A percentile compares a stretch with the other conserved stretches of the same genome.
These are phyloP conservation scores for Andrena cerasifolii DNA, from an alignment of 1,140 invertebrate genomes.

Conservation along the genomic window DNA sequence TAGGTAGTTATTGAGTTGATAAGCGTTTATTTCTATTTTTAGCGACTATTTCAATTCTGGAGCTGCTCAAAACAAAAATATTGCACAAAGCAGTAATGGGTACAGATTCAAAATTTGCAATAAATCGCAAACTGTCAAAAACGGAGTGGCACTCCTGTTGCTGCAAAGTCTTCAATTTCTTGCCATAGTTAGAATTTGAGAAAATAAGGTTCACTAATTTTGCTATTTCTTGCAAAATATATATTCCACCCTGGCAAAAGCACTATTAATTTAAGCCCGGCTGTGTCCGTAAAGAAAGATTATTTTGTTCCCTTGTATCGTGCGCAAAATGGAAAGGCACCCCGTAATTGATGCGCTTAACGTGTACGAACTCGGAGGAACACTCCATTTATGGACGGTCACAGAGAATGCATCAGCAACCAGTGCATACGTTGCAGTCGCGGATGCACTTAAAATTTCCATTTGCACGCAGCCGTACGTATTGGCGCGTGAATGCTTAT, in stretches of 20 bases:
- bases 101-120: too few species aligned
- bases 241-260: not conserved
- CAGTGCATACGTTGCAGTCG: slow-evolving; percentile 47
- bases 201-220: too few species aligned
- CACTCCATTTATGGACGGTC: slow-evolving; percentile 52
- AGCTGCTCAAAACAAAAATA: too few species aligned
- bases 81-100: too few species aligned
- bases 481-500: slow-evolving; percentile 49
- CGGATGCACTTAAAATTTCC: slow-evolving; percentile 70
- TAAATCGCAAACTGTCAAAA: too few species aligned
- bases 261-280: not conserved
- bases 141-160: too few species aligned
- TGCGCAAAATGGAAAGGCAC: slow-evolving; percentile 38
- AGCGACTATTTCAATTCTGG: too few species aligned
- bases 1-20: too few species aligned
- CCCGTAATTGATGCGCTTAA: slow-evolving; percentile 48
- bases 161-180: too few species aligned
- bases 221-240: too few species aligned
- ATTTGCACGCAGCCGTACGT: slow-evolving; percentile 62
- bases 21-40: too few species aligned
- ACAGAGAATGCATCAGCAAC: slow-evolving; percentile 24
- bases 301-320: not conserved
- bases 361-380: slow-evolving; percentile 14
- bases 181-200: too few species aligned
- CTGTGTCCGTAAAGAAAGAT: not conserved